Base-by-base conservation (phyloP, 1,140 invertebrate species). In the Theocolax elegans region DNA sequence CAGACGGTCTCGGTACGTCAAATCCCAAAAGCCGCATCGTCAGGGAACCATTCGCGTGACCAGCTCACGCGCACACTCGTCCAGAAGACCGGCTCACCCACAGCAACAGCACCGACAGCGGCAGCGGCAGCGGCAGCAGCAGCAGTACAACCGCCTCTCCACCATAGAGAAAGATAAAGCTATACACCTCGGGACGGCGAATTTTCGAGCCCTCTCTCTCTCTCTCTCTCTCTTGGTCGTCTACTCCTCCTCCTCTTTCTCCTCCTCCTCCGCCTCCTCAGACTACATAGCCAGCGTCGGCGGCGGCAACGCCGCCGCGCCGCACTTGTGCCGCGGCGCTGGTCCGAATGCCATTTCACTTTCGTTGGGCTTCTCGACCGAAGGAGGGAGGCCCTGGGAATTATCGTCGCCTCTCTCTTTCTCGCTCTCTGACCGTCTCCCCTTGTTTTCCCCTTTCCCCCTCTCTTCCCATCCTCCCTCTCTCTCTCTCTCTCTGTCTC, bases 341-440 rank as follows among this genome's bases (percentile, higher is more conserved):
- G 66, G 75, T 75, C 79, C 83, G 82, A 84, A 85, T 86, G 83
- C 84, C 84, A 85, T 86, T 86, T 86, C 84, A 86, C 84, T 86
- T 86, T 86, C 84, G 83, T 86, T 86, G 79, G 84, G 82, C 82
- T 85, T 84, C 82, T 81, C 80, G 63, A 53, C 15, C 13, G 38
- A 44, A 80, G 77, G 81, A 85, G 78, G 82, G 81, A 64, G 25
- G 31, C 31, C 31, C 19, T 29, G 38, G 35, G 78, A 83, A 83
- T 81, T 82, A 82, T 81, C 81, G 68, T 74, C 74, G 21, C 64
- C 67, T 27, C 75, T 74, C 76, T 71, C 74, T 72, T 76, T 78
- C 69, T 69, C 66, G 40, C 69, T 31, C 42, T 23, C 9, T 40
- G 15, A 31, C 10, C 12, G 17, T 12, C 35, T 59, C 31, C 31